Evolutionary conservation across 2,113 vertebrate species (phyloP).

Genomic region (Nycticorax nycticorax): DNA sequence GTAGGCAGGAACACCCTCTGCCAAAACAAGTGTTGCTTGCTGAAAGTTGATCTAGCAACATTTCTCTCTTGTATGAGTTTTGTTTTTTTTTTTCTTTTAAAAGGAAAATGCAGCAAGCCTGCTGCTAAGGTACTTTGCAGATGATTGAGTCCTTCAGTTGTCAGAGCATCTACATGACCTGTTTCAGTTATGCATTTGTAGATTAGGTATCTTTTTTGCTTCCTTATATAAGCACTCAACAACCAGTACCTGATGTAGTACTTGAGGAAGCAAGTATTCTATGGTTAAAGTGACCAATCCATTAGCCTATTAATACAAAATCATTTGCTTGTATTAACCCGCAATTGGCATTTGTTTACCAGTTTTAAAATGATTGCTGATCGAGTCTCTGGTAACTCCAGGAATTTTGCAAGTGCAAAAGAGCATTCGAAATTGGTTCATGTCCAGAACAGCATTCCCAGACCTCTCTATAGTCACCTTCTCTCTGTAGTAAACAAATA

Average conservation of each 20-base stretch:
- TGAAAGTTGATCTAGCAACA: not conserved
- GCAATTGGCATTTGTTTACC: slow-evolving; percentile 71
- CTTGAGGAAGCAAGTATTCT: not conserved
- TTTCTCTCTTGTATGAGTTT: not conserved
- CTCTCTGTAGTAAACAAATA: slow-evolving; percentile 78
- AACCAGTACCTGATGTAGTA: not conserved
- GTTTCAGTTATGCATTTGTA: not conserved
- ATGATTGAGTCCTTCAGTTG: not conserved
- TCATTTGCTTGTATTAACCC: not conserved
- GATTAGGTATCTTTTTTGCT: not conserved
- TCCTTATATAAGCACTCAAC: not conserved
- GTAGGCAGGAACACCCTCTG: not conserved
- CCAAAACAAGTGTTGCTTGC: not conserved
- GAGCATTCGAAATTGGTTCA: slow-evolving; percentile 92
- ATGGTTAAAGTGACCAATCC: not conserved
- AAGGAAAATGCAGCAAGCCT: not conserved
- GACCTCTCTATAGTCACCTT: slow-evolving; percentile 82
- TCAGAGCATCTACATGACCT: not conserved
- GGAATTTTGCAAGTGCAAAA: slow-evolving; percentile 94
- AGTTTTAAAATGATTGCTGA: slow-evolving; percentile 88
- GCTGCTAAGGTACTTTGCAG: not conserved
- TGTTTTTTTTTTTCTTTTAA: not conserved
- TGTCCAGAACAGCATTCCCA: slow-evolving; percentile 82
- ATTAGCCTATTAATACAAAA: not conserved
- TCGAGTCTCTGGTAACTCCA: slow-evolving; percentile 84